Percentiles rank a stretch among this genome's conserved stretches.
Conservation (phyloP, 1,140 invertebrate genomes). For the Zaprionus taronus region DNA sequence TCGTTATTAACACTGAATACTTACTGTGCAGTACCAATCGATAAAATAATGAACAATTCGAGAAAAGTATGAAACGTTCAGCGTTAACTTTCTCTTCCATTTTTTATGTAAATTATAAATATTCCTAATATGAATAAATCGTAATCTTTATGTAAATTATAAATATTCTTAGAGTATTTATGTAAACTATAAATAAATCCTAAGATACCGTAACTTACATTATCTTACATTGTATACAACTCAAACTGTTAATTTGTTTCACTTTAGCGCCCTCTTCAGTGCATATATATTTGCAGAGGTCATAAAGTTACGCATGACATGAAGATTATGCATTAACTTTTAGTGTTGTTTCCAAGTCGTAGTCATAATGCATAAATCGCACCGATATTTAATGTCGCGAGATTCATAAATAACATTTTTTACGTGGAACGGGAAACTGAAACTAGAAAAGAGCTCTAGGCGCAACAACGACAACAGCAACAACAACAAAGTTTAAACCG, state of each 20-base stretch:
- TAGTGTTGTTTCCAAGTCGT: neutral
- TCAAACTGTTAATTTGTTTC: neutral
- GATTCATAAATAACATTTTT: slow-evolving; percentile 1
- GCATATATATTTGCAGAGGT: neutral
- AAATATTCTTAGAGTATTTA: too few relatives aligned
- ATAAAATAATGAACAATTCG: too few relatives aligned
- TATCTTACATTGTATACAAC: too few relatives aligned
- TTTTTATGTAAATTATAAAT: too few relatives aligned
- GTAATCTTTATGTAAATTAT: too few relatives aligned
- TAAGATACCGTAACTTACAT: too few relatives aligned
- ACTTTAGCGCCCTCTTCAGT: neutral
- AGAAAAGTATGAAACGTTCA: too few relatives aligned
- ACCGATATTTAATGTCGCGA: neutral
- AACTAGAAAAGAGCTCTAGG: slow-evolving; percentile 15
- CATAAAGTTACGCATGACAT: neutral
- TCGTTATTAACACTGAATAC: too few relatives aligned
- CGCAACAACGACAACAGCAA: slow-evolving; percentile 9
- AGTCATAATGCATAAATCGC: neutral
- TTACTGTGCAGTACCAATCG: too few relatives aligned
- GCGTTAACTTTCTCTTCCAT: too few relatives aligned
- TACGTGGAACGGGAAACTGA: slow-evolving; percentile 1
- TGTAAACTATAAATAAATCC: too few relatives aligned
- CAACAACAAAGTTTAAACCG: slow-evolving; percentile 22
- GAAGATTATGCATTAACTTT: neutral
- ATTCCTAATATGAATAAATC: too few relatives aligned